These are phyloP conservation scores for Dysmachus trigonus DNA, from an alignment of 2,888 invertebrate species.

Conservation along the genomic window DNA sequence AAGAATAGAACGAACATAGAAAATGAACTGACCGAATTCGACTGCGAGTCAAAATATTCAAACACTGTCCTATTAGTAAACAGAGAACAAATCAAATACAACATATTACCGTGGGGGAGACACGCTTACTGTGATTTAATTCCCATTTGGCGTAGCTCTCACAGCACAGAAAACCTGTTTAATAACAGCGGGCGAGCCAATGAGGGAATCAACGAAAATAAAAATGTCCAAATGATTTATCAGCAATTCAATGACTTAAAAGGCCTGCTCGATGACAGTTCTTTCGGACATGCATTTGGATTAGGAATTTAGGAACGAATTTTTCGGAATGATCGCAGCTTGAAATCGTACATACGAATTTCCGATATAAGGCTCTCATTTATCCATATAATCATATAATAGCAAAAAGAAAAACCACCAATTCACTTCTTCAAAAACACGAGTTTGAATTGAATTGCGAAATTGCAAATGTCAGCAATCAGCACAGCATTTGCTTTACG, in stretches of 20 bases:
- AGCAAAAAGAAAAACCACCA: too few relatives aligned
- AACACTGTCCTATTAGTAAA: constrained; percentile 52
- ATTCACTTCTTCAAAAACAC: too few relatives aligned
- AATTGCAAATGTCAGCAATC: too few relatives aligned
- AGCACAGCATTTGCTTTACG: too few relatives aligned
- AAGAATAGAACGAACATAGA: constrained; percentile 63
- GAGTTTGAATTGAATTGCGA: too few relatives aligned
- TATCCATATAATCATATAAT: too few relatives aligned
- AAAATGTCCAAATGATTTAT: neutral
- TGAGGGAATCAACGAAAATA: constrained; percentile 23
- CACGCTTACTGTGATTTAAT: neutral
- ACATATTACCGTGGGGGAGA: constrained; percentile 42
- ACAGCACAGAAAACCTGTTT: neutral
- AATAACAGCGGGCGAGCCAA: neutral
- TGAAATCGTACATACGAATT: too few relatives aligned
- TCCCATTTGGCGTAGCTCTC: neutral
- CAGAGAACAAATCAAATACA: constrained; percentile 50
- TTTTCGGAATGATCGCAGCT: too few relatives aligned
- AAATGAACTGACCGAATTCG: constrained; percentile 56
- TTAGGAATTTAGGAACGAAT: too few relatives aligned
- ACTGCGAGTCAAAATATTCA: constrained; percentile 57
- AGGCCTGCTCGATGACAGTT: neutral
- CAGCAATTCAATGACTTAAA: neutral
- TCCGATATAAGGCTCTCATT: too few relatives aligned
- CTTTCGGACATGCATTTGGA: too few relatives aligned